Evolutionary conservation across 2,797 vertebrate genomes (phyloP).

Genomic region (Poliocrania exsul): DNA sequence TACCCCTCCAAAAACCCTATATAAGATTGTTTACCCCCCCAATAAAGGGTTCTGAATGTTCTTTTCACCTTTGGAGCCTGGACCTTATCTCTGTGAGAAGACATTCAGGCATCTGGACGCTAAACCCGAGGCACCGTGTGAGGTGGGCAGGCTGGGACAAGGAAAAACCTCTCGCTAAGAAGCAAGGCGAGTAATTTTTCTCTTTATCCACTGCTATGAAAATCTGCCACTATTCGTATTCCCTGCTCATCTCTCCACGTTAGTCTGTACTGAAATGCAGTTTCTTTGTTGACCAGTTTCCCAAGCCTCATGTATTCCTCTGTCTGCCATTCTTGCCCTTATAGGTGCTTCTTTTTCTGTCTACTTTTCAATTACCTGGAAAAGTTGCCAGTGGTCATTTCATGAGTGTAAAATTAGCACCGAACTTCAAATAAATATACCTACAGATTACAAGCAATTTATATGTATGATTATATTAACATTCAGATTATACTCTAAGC

Average conservation of each 20-base stretch:
- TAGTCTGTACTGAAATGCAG: background rate
- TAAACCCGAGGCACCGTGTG: too few relatives aligned
- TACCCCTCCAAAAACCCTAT: too few relatives aligned
- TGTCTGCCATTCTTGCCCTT: background rate
- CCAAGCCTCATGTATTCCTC: background rate
- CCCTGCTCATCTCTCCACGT: background rate
- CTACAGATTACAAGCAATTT: background rate
- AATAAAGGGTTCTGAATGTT: too few relatives aligned
- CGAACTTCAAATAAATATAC: background rate
- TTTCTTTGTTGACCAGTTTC: constrained; percentile 11
- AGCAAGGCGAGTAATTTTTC: too few relatives aligned
- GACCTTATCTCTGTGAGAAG: too few relatives aligned
- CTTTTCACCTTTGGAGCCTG: too few relatives aligned
- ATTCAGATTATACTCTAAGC: background rate
- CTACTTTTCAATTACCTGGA: background rate
- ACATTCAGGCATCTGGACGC: too few relatives aligned
- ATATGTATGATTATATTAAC: background rate
- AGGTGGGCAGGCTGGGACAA: too few relatives aligned
- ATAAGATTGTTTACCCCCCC: too few relatives aligned
- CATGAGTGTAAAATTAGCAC: background rate
- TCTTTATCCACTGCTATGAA: background rate
- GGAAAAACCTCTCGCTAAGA: too few relatives aligned
- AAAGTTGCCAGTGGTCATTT: background rate
- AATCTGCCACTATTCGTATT: constrained; percentile 29
- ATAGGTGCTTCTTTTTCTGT: background rate